Conservation (phyloP, 2,113 vertebrate species). For the Platycercus adscitus region DNA sequence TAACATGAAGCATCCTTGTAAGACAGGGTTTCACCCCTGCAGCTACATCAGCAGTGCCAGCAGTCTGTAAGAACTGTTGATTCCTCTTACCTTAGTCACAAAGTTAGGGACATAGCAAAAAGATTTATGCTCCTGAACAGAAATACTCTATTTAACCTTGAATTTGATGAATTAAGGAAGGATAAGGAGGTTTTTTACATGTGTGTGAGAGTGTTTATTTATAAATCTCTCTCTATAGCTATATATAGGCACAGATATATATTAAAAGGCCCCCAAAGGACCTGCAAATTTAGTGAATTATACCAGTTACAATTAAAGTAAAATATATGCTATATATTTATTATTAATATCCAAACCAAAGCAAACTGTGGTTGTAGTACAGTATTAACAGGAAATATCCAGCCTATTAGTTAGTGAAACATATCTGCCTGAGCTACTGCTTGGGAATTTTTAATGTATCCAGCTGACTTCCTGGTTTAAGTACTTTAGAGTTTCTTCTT, state of each 20-base stretch:
- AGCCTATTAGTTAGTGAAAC: conserved; percentile 55
- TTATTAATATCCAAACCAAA: conserved; percentile 55
- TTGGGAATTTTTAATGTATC: conserved; percentile 26
- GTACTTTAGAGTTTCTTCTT: not conserved
- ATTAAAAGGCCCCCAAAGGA: conserved; percentile 1
- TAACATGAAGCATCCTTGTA: not conserved
- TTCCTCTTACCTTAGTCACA: not conserved
- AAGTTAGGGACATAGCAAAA: not conserved
- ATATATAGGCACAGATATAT: not conserved
- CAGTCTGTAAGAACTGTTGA: not conserved
- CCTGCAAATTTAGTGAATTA: conserved; percentile 7
- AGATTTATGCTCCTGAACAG: not conserved
- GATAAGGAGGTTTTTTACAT: not conserved
- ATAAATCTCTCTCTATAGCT: not conserved
- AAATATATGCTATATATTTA: conserved; percentile 50
- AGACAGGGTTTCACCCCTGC: not conserved
- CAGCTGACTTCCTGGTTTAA: not conserved
- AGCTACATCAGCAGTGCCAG: not conserved
- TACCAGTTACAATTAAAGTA: conserved; percentile 34
- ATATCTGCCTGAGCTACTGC: conserved; percentile 25
- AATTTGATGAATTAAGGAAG: conserved; percentile 17
- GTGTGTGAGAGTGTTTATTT: not conserved
- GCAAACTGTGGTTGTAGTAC: conserved; percentile 46
- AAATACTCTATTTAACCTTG: not conserved
- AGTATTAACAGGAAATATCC: conserved; percentile 63